Evolutionary conservation across 2,888 invertebrate genomes (phyloP), one percentile per base, ranked within the genome.

Genomic region (Aethes cnicana): DNA sequence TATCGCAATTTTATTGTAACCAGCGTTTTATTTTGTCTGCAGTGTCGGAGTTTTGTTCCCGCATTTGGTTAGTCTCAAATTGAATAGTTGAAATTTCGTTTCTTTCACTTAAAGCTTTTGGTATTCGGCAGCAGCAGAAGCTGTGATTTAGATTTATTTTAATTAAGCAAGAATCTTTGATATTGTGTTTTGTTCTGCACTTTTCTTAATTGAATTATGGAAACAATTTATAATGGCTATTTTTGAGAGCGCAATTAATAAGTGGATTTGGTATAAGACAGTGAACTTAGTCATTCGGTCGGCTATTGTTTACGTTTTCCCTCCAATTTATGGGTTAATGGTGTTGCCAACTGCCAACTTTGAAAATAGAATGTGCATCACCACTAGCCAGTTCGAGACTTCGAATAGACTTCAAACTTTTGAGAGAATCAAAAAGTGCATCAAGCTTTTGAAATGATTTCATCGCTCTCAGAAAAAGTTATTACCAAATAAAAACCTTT

Each of bases 1-100:
- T 72, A 74, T 73, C 70, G 68, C 69, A 72, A 75, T 73, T 73
- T 68, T 67, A 68, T 44, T 58, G 56, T 50, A 41, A 25, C 20
- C 47, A 23, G 9, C 21, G 41, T 55, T 53, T 48, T 53, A 35
- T 55, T 55, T 49, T 44, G 55, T 42, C 48, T 48, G 52, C 43
- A 11, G 37, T 55, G 26, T 43, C 14, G 43, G 39, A 43, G 44
- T 26, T 44, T 46, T 46, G 44, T 30, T 47, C 21, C 41, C 48
- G 36, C 39, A 36, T 54, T 54, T 52, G 46, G 46, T 26, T 12
- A 32, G 30, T 52, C 46, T 39, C 32, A 39, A 46, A 52, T 52
- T 44, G 16, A 52, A 52, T 46, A 39, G 39, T 52, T 37, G 37
- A 12, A 39, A 11, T 52, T 43, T 25, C 7, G 37, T 37, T 50